These are phyloP conservation scores for Vimba vimba DNA, from an alignment of 2,113 vertebrate genomes.

Conservation along the genomic window DNA sequence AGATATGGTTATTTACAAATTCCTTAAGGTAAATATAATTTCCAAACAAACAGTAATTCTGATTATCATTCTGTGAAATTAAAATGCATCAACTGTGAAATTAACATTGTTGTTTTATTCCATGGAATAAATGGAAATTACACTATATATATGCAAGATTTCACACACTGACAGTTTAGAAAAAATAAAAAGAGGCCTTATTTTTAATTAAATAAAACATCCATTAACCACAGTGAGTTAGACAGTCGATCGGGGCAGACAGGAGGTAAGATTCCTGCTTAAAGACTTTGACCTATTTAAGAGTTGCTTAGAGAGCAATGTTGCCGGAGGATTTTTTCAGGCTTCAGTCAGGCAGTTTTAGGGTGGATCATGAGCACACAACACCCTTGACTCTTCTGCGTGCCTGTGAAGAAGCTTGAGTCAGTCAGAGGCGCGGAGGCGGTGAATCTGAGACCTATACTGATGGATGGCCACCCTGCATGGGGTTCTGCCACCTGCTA, in stretches of 20 bases:
- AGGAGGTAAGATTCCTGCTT: constrained; percentile 41
- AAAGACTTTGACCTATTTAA: constrained; percentile 49
- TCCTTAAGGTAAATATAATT: background rate
- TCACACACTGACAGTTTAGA: background rate
- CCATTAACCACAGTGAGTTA: background rate
- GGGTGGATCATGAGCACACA: background rate
- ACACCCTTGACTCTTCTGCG: background rate
- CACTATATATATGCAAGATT: no score
- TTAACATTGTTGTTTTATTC: background rate
- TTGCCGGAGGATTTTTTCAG: background rate
- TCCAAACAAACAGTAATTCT: background rate
- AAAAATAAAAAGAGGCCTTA: background rate
- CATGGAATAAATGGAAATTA: background rate
- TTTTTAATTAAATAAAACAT: background rate
- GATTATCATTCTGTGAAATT: no score
- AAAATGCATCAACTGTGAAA: background rate
- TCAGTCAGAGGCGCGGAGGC: background rate
- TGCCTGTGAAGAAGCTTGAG: background rate
- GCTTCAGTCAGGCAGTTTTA: background rate
- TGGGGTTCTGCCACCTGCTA: constrained; percentile 50
- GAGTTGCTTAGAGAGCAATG: constrained; percentile 3
- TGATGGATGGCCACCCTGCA: constrained; percentile 49
- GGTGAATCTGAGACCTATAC: constrained; percentile 46
- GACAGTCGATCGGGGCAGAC: background rate
- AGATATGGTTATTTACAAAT: background rate